Percentiles rank a stretch among this genome's conserved stretches.
Conservation (phyloP, 2,113 vertebrate genomes). For the Ictidomys tridecemlineatus region DNA sequence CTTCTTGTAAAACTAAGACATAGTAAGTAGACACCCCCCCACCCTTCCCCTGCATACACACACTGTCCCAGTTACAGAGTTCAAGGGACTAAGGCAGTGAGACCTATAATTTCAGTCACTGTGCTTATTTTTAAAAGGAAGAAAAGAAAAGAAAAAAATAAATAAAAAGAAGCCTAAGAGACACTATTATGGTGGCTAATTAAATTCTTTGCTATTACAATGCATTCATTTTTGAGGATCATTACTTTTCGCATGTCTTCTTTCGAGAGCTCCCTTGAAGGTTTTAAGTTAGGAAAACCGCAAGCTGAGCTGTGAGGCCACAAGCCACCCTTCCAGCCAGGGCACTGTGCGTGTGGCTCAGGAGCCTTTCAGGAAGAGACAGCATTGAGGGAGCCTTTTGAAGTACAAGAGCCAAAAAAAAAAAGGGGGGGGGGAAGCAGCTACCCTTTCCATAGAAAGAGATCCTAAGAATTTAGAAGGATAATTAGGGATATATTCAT, state of each 20-base stretch:
- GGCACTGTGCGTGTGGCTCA: neutral
- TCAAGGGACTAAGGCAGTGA: slow-evolving; percentile 64
- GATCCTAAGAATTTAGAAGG: neutral
- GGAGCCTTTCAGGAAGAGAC: neutral
- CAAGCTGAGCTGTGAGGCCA: slow-evolving; percentile 63
- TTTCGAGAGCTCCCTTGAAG: slow-evolving; percentile 80
- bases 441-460: neutral
- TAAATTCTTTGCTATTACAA: slow-evolving; percentile 83
- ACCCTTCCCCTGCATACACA: neutral
- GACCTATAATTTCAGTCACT: slow-evolving; percentile 71
- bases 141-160: neutral
- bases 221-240: slow-evolving; percentile 85
- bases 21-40: neutral
- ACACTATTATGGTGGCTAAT: slow-evolving; percentile 84
- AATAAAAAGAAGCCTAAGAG: slow-evolving; percentile 64
- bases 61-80: slow-evolving; percentile 40
- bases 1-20: slow-evolving; percentile 56
- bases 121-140: slow-evolving; percentile 85
- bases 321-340: neutral
- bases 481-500: too few species aligned
- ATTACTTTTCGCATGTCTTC: slow-evolving; percentile 82
- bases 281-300: slow-evolving; percentile 72
- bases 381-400: neutral
- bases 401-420: neutral
- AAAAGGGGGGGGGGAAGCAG: neutral